Conservation (phyloP, 2,113 vertebrate species). For the Falco punctatus region DNA sequence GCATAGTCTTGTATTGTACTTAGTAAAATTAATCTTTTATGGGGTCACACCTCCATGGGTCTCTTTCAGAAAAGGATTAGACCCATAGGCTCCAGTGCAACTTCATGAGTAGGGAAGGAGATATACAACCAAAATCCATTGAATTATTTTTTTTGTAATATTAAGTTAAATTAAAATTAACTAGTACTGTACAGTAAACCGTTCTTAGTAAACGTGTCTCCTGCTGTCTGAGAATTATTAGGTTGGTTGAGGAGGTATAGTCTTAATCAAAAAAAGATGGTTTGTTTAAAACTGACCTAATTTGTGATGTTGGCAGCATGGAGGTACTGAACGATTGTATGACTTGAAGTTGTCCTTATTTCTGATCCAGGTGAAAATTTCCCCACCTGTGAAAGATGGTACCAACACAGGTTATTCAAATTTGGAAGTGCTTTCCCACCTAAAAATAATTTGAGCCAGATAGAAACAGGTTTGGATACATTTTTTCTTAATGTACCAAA, state of each 20-base stretch:
- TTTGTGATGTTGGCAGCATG: not conserved
- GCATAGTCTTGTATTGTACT: not conserved
- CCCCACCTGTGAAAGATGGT: not conserved
- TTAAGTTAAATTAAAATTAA: not conserved
- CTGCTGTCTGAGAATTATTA: not conserved
- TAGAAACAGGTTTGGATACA: not conserved
- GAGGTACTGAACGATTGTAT: not conserved
- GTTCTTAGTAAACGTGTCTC: not conserved
- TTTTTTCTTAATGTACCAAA: not conserved
- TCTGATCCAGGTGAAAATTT: not conserved
- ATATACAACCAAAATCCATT: not conserved
- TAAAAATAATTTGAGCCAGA: not conserved
- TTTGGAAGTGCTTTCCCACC: not conserved
- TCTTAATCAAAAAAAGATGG: not conserved
- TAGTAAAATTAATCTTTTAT: not conserved
- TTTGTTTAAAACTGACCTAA: slow-evolving; percentile 1
- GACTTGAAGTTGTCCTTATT: not conserved
- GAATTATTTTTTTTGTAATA: not conserved
- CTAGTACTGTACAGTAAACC: not conserved
- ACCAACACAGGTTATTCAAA: not conserved
- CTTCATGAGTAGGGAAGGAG: not conserved
- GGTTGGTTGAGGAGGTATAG: not conserved
- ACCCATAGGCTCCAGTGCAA: not conserved
- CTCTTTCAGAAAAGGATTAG: not conserved
- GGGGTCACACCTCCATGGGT: not conserved